These are phyloP conservation scores for Drosophila robusta DNA, from an alignment of 2,888 invertebrate species.

Conservation along the genomic window DNA sequence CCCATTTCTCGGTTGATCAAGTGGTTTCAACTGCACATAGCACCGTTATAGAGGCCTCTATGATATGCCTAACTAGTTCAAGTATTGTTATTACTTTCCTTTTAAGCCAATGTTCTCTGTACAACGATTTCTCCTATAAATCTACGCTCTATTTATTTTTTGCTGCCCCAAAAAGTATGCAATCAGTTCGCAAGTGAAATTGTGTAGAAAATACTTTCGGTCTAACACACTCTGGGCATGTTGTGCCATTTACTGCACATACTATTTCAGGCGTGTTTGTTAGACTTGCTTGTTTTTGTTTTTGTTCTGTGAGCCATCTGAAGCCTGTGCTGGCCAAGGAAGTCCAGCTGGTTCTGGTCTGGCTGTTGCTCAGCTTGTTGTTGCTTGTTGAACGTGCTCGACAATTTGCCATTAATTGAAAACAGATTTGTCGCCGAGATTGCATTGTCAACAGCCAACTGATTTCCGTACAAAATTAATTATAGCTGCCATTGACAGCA, in stretches of 20 bases:
- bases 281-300: slow-evolving; percentile 11
- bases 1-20: slow-evolving; percentile 16
- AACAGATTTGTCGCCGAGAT: slow-evolving; percentile 74
- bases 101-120: neutral
- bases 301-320: slow-evolving; percentile 24
- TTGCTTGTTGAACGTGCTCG: slow-evolving; percentile 48
- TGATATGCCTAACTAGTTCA: slow-evolving; percentile 4
- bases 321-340: slow-evolving; percentile 11
- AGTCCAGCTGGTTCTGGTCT: slow-evolving; percentile 1
- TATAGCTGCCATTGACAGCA: slow-evolving; percentile 69
- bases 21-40: slow-evolving; percentile 22
- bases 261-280: neutral
- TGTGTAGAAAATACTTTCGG: slow-evolving; percentile 30
- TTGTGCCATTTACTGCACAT: slow-evolving; percentile 16
- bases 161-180: slow-evolving; percentile 9
- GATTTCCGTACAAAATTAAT: slow-evolving; percentile 76
- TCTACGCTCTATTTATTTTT: slow-evolving; percentile 25
- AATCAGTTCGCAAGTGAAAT: slow-evolving; percentile 33
- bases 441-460: slow-evolving; percentile 76
- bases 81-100: slow-evolving; percentile 35
- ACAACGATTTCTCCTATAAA: slow-evolving; percentile 13
- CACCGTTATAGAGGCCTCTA: slow-evolving; percentile 14
- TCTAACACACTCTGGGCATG: slow-evolving; percentile 11
- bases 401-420: slow-evolving; percentile 79
- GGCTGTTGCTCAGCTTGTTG: slow-evolving; percentile 19